Conservation (phyloP, 1,140 invertebrate species). For the Ericerus pela region DNA sequence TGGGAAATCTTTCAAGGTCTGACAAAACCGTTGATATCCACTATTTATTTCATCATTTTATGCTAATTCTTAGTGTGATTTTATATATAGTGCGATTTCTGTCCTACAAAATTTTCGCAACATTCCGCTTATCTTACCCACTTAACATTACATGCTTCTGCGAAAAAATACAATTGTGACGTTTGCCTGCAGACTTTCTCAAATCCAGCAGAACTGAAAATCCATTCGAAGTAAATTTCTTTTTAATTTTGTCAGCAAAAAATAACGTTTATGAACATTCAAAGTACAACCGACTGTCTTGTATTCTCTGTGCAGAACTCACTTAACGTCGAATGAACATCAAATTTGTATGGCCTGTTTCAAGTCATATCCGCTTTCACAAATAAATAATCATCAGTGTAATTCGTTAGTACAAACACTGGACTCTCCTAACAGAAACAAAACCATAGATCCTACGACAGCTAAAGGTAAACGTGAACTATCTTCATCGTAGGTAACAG, state of each 20-base stretch:
- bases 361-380: neutral
- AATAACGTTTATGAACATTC: too few species aligned
- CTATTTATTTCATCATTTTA: neutral
- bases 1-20: conserved; percentile 1
- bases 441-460: too few species aligned
- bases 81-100: neutral
- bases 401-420: too few species aligned
- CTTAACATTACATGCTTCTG: neutral
- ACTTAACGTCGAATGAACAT: neutral
- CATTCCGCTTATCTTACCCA: neutral
- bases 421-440: too few species aligned
- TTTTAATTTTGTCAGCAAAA: too few species aligned
- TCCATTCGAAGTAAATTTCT: conserved; percentile 5
- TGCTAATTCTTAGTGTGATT: neutral
- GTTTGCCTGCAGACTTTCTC: neutral
- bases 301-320: too few species aligned
- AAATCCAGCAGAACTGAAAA: neutral
- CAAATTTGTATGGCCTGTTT: neutral
- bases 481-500: neutral
- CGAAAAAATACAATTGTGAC: neutral
- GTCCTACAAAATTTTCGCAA: neutral
- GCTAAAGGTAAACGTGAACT: neutral
- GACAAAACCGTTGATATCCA: too few species aligned
- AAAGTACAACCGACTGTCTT: too few species aligned
- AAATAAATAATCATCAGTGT: neutral